Evolutionary conservation across 2,797 vertebrate species (phyloP), one percentile per base, ranked within the genome.

Genomic region (Rhinella marina): DNA sequence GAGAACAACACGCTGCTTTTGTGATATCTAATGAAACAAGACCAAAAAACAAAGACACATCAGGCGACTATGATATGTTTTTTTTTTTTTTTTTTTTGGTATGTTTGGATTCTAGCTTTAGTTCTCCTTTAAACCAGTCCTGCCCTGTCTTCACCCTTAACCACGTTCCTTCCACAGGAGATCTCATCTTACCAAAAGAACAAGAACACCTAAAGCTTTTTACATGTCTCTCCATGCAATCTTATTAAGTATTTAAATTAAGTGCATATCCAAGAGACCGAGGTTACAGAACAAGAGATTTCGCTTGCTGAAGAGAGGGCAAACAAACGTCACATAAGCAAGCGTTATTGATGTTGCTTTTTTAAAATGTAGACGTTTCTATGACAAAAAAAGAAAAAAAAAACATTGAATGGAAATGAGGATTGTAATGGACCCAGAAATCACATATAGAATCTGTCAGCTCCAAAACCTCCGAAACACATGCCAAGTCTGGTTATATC

Each of bases 231-330:
- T 59, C 56, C 70, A 61, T 57, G 56, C 82, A 76, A 84, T 17
- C 23, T 61, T 19, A 84, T 84, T 29, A 75, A 61, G 68, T 59
- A 84, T 84, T 84, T 84, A 48, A 82, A 82, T 82, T 64, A 84
- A 84, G 29, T 84, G 70, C 50, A 61, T 17, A 50, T 61, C 32
- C 56, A 76, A 75, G 23, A 73, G 70, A 76, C 54, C 17, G 54
- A 75, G 70, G 68, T 76, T 13, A 12, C 27, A 50, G 70, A 61
- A 48, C 54, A 62, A 76, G 82, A 84, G 68, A 57, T 14, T 84
- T 14, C 17, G 50, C 52, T 32, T 57, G 66, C 52, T 72, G 64
- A 83, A 72, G 82, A 72, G 52, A 12, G 32, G 50, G 19, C 59
- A 76, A 17, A 75, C 21, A 48, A 75, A 84, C 16, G 21, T 76